Evolutionary conservation across 2,113 vertebrate species (phyloP), one percentile per base, ranked within the genome.

Genomic region (Entosphenus tridentatus): DNA sequence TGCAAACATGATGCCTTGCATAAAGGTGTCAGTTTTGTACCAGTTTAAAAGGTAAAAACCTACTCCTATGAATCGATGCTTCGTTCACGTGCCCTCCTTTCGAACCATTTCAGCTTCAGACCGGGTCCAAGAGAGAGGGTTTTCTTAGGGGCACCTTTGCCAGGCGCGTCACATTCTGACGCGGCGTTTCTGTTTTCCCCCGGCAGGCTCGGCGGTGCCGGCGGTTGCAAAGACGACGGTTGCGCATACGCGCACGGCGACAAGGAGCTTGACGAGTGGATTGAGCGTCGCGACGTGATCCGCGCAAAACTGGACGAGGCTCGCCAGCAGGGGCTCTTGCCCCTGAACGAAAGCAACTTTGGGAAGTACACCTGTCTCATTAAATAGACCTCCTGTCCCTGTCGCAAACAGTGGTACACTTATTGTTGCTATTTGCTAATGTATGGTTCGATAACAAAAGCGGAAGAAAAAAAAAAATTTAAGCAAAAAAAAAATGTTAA

Each of bases 331-430:
- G 85, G 83, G 85, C 84, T 98, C 56, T 81, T 98, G 71, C 86
- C 86, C 71, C 84, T 85, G 0, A 80, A 78, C 55, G 88, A 97
- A 12, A 75, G 80, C 0, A 81, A 98, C 81, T 98, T 95, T 0
- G 93, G 93, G 75, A 96, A 87, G 80, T 98, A 87, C 79, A 96
- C 85, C 80, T 96, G 90, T 79, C 76, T 96, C 72, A 81, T 95
- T 9, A 65, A 65, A 21, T 65, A 65, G 39, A 5, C 39, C 39
- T 39, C 39, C 39, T 39, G 39, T 39, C 39, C 39, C 39, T 39
- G 39, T 39, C 39, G 39, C 39, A 39, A 39, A 39, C 39, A 39
- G 39, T 39, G 39, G 39, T 39, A 39, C 39, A 39, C 4, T 39
- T 39, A 39, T 5, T 39, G 39, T 39, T 39, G 39, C 39, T 39